Percentiles rank a stretch among this genome's conserved stretches.
phyloP scores from a whole-genome alignment of 2,888 invertebrate species.

The Toxonevra muliebris region DNA sequence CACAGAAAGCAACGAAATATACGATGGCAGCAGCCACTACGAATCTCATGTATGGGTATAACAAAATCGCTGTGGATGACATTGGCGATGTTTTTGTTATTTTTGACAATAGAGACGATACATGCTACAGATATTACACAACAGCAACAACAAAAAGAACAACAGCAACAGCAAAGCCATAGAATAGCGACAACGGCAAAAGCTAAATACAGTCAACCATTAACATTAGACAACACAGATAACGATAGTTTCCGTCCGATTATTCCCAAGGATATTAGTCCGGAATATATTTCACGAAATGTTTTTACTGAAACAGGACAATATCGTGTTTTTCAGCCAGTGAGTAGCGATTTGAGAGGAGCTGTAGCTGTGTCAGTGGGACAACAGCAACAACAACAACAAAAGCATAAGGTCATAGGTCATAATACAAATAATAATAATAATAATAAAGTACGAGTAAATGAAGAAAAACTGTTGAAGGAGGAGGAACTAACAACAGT shows the following conservation, averaged over 20 bases:
- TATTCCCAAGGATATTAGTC: conserved; percentile 49
- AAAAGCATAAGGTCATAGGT: conserved; percentile 4
- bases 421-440: neutral
- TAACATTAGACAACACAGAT: conserved; percentile 43
- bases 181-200: conserved; percentile 14
- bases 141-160: neutral
- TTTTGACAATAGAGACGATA: too few species aligned
- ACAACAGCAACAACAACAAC: conserved; percentile 23
- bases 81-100: too few species aligned
- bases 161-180: conserved; percentile 10
- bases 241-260: conserved; percentile 58
- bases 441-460: neutral
- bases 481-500: neutral
- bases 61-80: too few species aligned
- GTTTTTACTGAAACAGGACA: conserved; percentile 59
- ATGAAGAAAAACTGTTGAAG: neutral
- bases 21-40: neutral
- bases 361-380: conserved; percentile 41
- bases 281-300: conserved; percentile 53
- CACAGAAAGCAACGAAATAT: neutral
- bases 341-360: conserved; percentile 53
- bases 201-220: conserved; percentile 45
- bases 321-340: conserved; percentile 57
- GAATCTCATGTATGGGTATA: neutral
- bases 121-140: neutral